phyloP scores from a whole-genome alignment of 2,797 vertebrate species.

The Karalla daura region DNA sequence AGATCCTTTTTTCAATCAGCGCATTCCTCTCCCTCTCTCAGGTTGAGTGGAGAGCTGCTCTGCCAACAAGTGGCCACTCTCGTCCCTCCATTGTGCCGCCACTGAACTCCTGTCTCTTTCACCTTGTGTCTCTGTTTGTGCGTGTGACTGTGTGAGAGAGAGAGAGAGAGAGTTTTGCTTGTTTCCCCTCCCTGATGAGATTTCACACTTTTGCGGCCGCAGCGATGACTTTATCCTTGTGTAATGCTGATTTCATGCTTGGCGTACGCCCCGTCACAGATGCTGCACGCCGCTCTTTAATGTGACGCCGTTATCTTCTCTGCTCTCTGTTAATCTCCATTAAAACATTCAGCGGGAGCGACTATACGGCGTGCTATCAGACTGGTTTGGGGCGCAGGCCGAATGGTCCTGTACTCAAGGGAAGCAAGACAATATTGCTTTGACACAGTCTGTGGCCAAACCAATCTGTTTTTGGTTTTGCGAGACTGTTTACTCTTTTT shows the following conservation, averaged over 20 bases:
- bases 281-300: slow-evolving; percentile 25
- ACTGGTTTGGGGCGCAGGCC: slow-evolving; percentile 23
- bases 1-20: not conserved
- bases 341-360: slow-evolving; percentile 30
- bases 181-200: slow-evolving; percentile 40
- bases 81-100: not conserved
- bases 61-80: too few species aligned
- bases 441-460: slow-evolving; percentile 1
- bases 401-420: not conserved
- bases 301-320: slow-evolving; percentile 25
- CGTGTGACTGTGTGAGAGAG: not conserved
- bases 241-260: slow-evolving; percentile 62
- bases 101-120: slow-evolving; percentile 7
- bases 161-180: not conserved
- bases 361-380: slow-evolving; percentile 25
- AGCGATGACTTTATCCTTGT: slow-evolving; percentile 50
- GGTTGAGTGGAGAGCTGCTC: too few species aligned
- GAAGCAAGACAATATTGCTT: slow-evolving; percentile 24
- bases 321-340: slow-evolving; percentile 53
- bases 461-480: not conserved
- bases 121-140: slow-evolving; percentile 20
- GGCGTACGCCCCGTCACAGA: slow-evolving; percentile 41
- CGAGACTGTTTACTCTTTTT: not conserved
- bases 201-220: slow-evolving; percentile 48
- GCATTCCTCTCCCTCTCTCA: too few species aligned